Evolutionary conservation across 64 coral and sea anemone species (phyloP), one percentile per base, ranked within the genome.

Genomic region (Montipora sp.): DNA sequence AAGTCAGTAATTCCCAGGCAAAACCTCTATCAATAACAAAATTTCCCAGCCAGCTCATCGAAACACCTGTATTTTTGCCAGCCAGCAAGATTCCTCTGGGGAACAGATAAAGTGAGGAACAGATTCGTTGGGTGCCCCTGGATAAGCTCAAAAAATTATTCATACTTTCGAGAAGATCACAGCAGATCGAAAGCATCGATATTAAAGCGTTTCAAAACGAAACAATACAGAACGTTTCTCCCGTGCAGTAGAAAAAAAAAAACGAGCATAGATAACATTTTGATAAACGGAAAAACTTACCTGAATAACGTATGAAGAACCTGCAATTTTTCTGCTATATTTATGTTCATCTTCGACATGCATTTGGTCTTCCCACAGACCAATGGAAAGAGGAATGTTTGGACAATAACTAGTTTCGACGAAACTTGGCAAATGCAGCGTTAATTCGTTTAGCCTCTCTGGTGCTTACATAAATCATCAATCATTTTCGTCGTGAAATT

Each of bases 301-400:
- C 95, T 92, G 77, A 96, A 96, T 68, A 96, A 78, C 27, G 88
- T 92, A 55, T 94, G 95, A 4, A 96, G 88, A 59, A 96, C 93
- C 60, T 94, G 95, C n/a, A 96, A 55, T 83, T 94, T 96, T 47
- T 89, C 83, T 48, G 89, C 63, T 11, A 96, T 82, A 65, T 96
- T 96, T 75, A 96, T 83, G 15, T 89, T 96, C 88, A 95, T 94
- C 14, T 27, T 45, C 55, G 3, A 23, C 49, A 18, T 4, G 13
- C 13, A 15, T 3, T 15, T 63, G 51, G 19, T 13, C 57, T 4
- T 77, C 81, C 24, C 65, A 75, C 53, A 14, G 27, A 47, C 36
- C 21, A 15, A 15, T 81, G 76, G 48, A 21, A 57, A 45, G 5
- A 47, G 16, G 23, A 73, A 69, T 19, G 66, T 7, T 10, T 68